Percentiles rank a stretch among this genome's conserved stretches.
Evolutionary conservation across 2,888 invertebrate genomes (phyloP).

Genomic region (Macrosiphum euphorbiae): DNA sequence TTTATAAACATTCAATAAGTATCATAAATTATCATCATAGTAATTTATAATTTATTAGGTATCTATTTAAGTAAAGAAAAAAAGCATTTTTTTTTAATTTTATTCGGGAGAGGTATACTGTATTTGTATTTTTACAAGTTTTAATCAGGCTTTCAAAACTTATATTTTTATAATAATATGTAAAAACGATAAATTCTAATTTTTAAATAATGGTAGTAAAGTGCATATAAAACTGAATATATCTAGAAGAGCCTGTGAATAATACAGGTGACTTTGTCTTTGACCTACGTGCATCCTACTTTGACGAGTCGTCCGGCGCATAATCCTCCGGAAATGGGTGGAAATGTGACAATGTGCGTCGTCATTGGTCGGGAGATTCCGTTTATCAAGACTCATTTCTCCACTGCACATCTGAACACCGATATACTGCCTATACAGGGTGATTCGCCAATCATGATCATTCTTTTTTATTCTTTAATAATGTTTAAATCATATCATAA

Average conservation of each 20-base stretch:
- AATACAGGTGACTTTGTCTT: background rate
- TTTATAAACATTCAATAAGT: background rate
- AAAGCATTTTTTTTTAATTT: background rate
- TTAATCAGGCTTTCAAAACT: background rate
- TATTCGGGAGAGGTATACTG: background rate
- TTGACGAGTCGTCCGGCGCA: background rate
- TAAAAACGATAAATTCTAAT: background rate
- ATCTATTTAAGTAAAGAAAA: background rate
- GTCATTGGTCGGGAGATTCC: background rate
- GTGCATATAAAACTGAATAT: background rate
- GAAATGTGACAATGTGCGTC: background rate
- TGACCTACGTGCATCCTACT: background rate
- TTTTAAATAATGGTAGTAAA: background rate
- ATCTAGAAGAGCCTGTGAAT: background rate
- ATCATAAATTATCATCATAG: background rate
- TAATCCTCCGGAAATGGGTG: background rate
- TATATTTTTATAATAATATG: background rate
- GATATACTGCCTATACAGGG: background rate
- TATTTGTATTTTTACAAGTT: background rate
- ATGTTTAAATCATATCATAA: background rate
- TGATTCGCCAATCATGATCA: background rate
- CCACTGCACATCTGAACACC: background rate
- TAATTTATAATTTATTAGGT: background rate
- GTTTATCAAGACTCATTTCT: background rate
- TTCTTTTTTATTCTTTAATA: background rate